Evolutionary conservation across 1,140 invertebrate species (phyloP), one percentile per base, ranked within the genome.

Genomic region (Achatina immaculata): DNA sequence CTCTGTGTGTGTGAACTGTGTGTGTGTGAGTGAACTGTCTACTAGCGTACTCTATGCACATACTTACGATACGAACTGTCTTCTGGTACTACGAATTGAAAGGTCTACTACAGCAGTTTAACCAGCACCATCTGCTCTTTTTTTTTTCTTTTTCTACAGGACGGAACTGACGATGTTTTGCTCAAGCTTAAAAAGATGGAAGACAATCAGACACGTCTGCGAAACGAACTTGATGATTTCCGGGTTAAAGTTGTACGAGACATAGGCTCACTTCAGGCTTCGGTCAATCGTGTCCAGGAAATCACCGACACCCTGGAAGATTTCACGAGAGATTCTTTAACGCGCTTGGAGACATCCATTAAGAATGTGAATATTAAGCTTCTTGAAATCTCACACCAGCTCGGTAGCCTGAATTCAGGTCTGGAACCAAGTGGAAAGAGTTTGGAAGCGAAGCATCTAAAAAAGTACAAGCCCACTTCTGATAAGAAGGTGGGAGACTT

Each of bases 271-370:
- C 28, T 73, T 3, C 42, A 43, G 24, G 42, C 11, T 21, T 28
- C 28, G 0, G 34, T 73, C 14, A 36, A 34, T 48, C 42, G 43
- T 19, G 28, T 51, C 31, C 0, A 2, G 1, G n/a, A 48, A 34
- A 3, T 28, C 19, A 45, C 16, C 16, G 6, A 34, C 9, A 28
- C n/a, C 7, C 9, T 51, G 14, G 31, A 51, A 0, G 48, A 34
- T 11, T 24, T 38, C 0, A 48, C n/a, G 19, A 34, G 42, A 58
- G 73, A 38, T 83, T 84, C 31, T 38, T 80, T 62, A 31, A 28
- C 2, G 31, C 31, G 11, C 21, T 4, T 31, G 31, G n/a, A 62
- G n/a, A 31, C 58, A 19, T 11, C 16, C 7, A 62, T 62, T 6
- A 28, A 62, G 6, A 62, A 62, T 11, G 31, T 28, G n/a, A 1